Evolutionary conservation across 2,113 vertebrate genomes (phyloP).

Genomic region (Donacobius atricapilla): DNA sequence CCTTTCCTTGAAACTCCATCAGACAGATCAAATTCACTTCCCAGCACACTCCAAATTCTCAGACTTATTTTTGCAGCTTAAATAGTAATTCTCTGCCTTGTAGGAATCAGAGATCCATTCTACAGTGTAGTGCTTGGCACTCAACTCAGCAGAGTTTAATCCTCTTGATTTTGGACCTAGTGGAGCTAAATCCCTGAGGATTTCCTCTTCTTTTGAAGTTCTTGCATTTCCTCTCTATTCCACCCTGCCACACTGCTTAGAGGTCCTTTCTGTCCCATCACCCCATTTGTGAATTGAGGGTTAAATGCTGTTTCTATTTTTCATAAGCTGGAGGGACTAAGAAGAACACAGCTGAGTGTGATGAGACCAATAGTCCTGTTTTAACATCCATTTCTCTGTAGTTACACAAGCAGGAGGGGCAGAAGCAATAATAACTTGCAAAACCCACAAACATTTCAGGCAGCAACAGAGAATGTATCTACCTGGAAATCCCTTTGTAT

Average conservation of each 20-base stretch:
- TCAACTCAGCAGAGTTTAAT: not conserved
- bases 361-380: not conserved
- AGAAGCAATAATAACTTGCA: not conserved
- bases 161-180: not conserved
- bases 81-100: not conserved
- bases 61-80: not conserved
- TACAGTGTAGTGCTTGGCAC: not conserved
- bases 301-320: not conserved
- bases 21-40: not conserved
- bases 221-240: not conserved
- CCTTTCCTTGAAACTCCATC: not conserved
- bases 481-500: not conserved
- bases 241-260: not conserved
- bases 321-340: not conserved
- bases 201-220: not conserved
- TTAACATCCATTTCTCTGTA: not conserved
- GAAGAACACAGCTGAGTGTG: not conserved
- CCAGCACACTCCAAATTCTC: not conserved
- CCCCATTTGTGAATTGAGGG: not conserved
- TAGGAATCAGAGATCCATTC: not conserved
- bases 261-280: not conserved
- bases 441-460: not conserved
- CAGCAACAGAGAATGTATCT: not conserved
- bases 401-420: not conserved
- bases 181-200: rapidly evolving